phyloP scores from a whole-genome alignment of 30 jellyfish, hydroid and myxozoan species.

The Aurelia sp. region DNA sequence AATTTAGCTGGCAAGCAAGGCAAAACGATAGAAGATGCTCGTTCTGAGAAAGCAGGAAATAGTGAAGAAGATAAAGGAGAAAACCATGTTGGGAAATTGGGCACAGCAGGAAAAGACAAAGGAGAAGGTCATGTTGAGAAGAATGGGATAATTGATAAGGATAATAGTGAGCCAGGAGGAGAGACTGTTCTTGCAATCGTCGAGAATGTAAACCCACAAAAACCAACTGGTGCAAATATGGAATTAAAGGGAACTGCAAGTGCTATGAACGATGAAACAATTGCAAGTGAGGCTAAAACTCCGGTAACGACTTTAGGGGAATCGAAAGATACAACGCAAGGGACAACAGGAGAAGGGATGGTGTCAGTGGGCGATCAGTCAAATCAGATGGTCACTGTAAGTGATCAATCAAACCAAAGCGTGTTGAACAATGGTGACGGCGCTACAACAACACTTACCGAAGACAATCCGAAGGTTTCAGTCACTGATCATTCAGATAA shows the following conservation, averaged over 20 bases:
- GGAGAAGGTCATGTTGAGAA: neutral
- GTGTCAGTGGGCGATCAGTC: neutral
- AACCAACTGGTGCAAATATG: neutral
- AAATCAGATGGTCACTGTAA: neutral
- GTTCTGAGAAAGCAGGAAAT: neutral
- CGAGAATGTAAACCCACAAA: neutral
- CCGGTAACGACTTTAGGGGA: neutral
- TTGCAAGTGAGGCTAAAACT: neutral
- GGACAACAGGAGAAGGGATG: neutral
- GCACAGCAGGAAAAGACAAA: neutral
- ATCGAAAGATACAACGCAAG: neutral
- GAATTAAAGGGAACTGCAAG: neutral
- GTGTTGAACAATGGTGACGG: too few relatives aligned
- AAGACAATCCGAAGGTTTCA: too few relatives aligned
- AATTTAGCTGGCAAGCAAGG: too few relatives aligned
- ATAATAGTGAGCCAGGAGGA: neutral
- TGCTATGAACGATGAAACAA: neutral
- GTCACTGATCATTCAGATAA: too few relatives aligned
- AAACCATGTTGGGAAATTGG: too few relatives aligned
- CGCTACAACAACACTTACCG: too few relatives aligned
- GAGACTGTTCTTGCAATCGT: neutral
- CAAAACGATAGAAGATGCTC: too few relatives aligned
- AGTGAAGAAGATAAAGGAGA: neutral
- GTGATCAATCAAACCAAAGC: too few relatives aligned
- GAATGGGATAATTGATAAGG: neutral